These are phyloP conservation scores for Danio rerio DNA, from an alignment of 2,113 vertebrate species.

Conservation along the genomic window DNA sequence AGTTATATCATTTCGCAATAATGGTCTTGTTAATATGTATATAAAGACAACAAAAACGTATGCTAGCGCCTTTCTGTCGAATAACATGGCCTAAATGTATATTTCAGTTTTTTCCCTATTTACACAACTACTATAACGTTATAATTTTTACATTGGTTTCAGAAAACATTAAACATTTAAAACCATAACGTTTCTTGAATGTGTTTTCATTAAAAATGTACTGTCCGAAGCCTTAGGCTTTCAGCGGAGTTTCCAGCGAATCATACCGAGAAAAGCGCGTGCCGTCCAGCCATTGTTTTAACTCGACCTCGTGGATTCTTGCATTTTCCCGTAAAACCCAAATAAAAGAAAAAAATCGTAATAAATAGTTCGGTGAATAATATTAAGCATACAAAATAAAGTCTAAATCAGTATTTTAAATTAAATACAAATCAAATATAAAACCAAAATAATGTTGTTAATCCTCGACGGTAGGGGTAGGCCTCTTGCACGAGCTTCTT, in stretches of 20 bases:
- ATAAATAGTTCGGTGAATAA: background rate
- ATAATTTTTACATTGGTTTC: background rate
- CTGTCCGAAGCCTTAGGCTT: slow-evolving; percentile 67
- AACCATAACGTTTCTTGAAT: background rate
- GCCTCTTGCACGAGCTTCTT: slow-evolving; percentile 79
- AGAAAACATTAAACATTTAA: background rate
- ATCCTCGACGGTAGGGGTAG: slow-evolving; percentile 62
- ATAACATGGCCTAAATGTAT: slow-evolving; percentile 41
- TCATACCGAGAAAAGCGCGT: slow-evolving; percentile 57
- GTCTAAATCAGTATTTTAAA: background rate
- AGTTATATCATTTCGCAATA: background rate
- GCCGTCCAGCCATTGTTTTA: slow-evolving; percentile 40
- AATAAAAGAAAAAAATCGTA: slow-evolving; percentile 48
- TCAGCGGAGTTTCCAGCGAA: slow-evolving; percentile 68
- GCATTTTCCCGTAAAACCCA: slow-evolving; percentile 70
- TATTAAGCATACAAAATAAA: slow-evolving; percentile 36
- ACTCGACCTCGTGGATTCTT: slow-evolving; percentile 74
- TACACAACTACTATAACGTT: background rate
- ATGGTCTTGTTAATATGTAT: background rate
- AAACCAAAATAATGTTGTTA: slow-evolving; percentile 46
- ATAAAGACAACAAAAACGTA: background rate
- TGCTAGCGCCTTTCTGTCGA: background rate
- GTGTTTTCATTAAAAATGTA: background rate
- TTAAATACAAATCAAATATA: slow-evolving; percentile 39
- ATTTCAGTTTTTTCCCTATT: background rate